A percentile compares a stretch with the other conserved stretches of the same genome.
Conservation (phyloP, 2,797 vertebrate genomes). For the Parambassis ranga region DNA sequence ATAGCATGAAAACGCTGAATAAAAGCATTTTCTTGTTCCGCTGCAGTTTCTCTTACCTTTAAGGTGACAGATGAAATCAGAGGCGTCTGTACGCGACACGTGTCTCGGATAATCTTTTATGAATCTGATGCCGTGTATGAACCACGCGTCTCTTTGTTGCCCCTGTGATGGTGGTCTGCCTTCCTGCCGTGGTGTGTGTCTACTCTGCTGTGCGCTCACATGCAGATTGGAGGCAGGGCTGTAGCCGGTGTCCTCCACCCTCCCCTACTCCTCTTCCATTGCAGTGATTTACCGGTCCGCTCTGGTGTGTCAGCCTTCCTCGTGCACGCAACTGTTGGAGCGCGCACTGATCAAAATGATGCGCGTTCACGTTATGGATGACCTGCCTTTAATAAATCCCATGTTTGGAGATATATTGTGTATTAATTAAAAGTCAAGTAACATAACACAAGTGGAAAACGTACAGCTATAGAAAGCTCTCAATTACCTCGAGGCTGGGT, state of each 20-base stretch:
- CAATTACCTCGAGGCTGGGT: background rate
- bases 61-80: constrained; percentile 42
- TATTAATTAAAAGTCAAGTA: background rate
- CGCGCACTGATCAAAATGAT: background rate
- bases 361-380: constrained; percentile 17
- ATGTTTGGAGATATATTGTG: background rate
- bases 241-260: constrained; percentile 63
- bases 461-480: no score
- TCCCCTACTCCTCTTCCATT: constrained; percentile 48
- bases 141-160: constrained; percentile 68
- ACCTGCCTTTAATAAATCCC: background rate
- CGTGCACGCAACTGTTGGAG: constrained; percentile 31
- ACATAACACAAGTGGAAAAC: no score
- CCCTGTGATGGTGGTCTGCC: constrained; percentile 43
- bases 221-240: constrained; percentile 68
- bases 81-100: constrained; percentile 1
- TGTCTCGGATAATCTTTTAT: constrained; percentile 39
- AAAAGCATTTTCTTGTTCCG: background rate
- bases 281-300: constrained; percentile 64
- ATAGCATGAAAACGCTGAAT: background rate
- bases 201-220: constrained; percentile 47
- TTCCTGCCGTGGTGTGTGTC: constrained; percentile 49
- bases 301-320: constrained; percentile 25
- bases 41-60: constrained; percentile 55
- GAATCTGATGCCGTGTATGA: constrained; percentile 37